phyloP scores from a whole-genome alignment of 2,113 vertebrate species.

The Panurus biarmicus region DNA sequence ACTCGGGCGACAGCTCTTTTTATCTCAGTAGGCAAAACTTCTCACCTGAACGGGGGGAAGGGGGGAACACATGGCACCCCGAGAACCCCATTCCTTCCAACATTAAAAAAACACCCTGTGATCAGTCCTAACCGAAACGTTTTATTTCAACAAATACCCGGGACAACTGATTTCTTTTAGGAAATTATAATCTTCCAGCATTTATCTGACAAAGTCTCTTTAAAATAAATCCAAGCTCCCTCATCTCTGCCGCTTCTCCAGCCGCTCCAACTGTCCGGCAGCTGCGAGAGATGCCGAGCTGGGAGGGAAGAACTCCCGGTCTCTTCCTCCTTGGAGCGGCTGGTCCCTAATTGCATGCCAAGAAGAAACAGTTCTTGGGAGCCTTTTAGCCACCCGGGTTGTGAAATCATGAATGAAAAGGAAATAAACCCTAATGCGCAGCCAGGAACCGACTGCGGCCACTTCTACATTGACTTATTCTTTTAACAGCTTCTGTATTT shows the following conservation, averaged over 20 bases:
- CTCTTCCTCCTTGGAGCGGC: background rate
- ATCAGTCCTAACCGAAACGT: background rate
- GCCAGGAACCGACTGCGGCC: background rate
- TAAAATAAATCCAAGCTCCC: background rate
- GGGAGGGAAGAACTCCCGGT: background rate
- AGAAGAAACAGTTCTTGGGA: background rate
- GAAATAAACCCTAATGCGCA: constrained; percentile 22
- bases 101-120: too few relatives aligned
- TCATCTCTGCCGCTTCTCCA: background rate
- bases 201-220: background rate
- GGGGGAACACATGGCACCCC: background rate
- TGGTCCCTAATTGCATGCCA: background rate
- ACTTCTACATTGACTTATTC: constrained; percentile 15
- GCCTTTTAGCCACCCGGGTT: background rate
- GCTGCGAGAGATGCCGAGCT: background rate
- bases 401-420: constrained; percentile 24
- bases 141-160: background rate
- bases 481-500: constrained; percentile 24
- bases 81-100: background rate
- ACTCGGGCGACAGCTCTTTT: background rate
- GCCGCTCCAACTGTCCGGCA: background rate
- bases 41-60: background rate
- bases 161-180: background rate
- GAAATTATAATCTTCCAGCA: background rate
- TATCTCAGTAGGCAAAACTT: background rate